Conservation (phyloP, 2,797 vertebrate genomes). For the Gymnodraco acuticeps region DNA sequence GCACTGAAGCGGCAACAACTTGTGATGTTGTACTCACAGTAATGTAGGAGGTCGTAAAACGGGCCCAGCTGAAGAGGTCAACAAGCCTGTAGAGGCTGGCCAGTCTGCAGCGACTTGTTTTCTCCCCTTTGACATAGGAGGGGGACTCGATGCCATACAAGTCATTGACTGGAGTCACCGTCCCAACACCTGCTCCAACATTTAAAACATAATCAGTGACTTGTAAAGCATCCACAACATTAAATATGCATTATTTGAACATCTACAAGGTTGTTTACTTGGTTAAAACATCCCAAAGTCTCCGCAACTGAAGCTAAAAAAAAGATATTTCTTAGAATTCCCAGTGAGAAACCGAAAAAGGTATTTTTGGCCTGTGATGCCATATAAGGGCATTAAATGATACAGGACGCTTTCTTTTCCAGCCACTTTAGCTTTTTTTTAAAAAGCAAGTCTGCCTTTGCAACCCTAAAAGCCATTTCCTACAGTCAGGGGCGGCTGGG, state of each 20-base stretch:
- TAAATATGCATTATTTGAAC: conserved; percentile 5
- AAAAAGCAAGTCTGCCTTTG: conserved; percentile 20
- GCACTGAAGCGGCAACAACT: conserved; percentile 39
- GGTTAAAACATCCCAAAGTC: conserved; percentile 42
- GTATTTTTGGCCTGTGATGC: conserved; percentile 64
- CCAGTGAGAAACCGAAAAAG: conserved; percentile 33
- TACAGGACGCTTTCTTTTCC: conserved; percentile 53
- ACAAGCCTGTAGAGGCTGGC: conserved; percentile 93
- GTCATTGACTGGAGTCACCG: conserved; percentile 94
- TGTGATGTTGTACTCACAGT: conserved; percentile 88
- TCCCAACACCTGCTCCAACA: conserved; percentile 86
- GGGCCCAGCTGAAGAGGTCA: conserved; percentile 95
- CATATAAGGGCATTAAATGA: conserved; percentile 70
- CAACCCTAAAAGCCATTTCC: conserved; percentile 21
- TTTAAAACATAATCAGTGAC: conserved; percentile 18
- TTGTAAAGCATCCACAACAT: conserved; percentile 3
- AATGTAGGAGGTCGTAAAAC: conserved; percentile 93
- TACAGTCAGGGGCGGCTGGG: not conserved
- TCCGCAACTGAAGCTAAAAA: conserved; percentile 45
- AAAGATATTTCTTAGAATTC: conserved; percentile 46
- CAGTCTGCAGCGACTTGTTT: conserved; percentile 92
- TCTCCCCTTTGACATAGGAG: conserved; percentile 92
- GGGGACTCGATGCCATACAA: conserved; percentile 90
- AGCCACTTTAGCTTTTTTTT: conserved; percentile 51
- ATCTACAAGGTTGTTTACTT: conserved; percentile 37